phyloP scores from a whole-genome alignment of 2,888 invertebrate species.

The Megaustenia siamemsis region DNA sequence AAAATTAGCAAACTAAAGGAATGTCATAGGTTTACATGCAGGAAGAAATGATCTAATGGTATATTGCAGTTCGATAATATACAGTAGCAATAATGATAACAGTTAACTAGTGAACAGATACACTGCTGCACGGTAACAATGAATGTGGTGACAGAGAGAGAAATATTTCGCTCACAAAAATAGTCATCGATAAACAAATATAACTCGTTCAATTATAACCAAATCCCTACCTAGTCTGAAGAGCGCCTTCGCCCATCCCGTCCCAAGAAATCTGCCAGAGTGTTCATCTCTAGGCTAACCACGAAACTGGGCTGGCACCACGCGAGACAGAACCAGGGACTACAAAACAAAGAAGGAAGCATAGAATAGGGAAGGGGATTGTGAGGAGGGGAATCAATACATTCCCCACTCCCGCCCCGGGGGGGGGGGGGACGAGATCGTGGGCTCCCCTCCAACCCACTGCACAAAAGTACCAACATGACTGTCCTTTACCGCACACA shows the following conservation, averaged over 20 bases:
- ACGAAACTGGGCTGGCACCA: slow-evolving; percentile 2
- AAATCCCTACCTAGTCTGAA: background rate
- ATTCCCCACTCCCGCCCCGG: background rate
- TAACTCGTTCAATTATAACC: too few species aligned
- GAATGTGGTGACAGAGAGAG: too few species aligned
- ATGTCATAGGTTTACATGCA: too few species aligned
- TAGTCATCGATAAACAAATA: too few species aligned
- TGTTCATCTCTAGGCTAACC: background rate
- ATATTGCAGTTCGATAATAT: too few species aligned
- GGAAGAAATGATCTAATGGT: too few species aligned
- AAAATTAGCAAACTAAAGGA: too few species aligned
- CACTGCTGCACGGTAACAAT: too few species aligned
- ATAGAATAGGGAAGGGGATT: background rate
- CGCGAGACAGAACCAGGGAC: background rate
- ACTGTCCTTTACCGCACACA: slow-evolving; percentile 8
- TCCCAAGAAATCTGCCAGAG: background rate
- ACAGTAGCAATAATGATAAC: too few species aligned
- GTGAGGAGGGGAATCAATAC: background rate
- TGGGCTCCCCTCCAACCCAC: slow-evolving; percentile 31
- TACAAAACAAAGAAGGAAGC: slow-evolving; percentile 28
- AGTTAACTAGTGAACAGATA: too few species aligned
- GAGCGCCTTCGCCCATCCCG: background rate
- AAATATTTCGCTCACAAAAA: too few species aligned
- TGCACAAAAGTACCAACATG: background rate
- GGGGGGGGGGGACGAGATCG: too few species aligned